Evolutionary conservation across 2,797 vertebrate species (phyloP).

Genomic region (Alauda arvensis): DNA sequence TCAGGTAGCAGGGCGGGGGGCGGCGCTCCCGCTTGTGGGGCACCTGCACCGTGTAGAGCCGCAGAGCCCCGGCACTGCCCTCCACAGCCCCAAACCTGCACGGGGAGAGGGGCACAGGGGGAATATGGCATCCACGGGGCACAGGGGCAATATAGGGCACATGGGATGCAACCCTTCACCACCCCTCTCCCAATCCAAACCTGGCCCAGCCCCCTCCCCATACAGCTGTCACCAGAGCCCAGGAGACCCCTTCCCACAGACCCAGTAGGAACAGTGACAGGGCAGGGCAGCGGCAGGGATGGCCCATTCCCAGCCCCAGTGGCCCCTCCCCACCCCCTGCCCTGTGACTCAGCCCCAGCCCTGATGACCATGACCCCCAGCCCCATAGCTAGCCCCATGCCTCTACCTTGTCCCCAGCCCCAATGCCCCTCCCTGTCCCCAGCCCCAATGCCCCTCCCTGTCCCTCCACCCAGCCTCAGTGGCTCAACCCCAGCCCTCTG

Average conservation of each 20-base stretch:
- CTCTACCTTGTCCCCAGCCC: not conserved
- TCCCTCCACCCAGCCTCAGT: not conserved
- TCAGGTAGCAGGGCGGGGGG: constrained; percentile 89
- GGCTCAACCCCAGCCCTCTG: not conserved
- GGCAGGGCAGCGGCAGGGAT: not conserved
- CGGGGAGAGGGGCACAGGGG: accelerated
- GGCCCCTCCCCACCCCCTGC: not conserved
- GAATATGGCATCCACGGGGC: too few species aligned
- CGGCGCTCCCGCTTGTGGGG: constrained; percentile 90
- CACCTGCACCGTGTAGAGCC: constrained; percentile 94
- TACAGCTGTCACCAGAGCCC: not conserved
- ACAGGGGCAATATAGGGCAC: accelerated
- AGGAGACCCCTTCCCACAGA: not conserved
- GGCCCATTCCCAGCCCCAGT: not conserved
- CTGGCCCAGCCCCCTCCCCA: accelerated
- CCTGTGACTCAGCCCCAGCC: not conserved
- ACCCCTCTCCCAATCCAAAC: not conserved
- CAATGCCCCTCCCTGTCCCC: accelerated
- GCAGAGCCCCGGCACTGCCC: constrained; percentile 79
- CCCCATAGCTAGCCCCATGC: too few species aligned
- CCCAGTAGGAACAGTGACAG: accelerated
- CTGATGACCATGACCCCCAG: too few species aligned
- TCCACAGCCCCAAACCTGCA: constrained; percentile 85
- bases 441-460: accelerated
- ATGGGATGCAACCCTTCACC: accelerated